Evolutionary conservation across 2,113 vertebrate species (phyloP).

Genomic region (Paramisgurnus dabryanus): DNA sequence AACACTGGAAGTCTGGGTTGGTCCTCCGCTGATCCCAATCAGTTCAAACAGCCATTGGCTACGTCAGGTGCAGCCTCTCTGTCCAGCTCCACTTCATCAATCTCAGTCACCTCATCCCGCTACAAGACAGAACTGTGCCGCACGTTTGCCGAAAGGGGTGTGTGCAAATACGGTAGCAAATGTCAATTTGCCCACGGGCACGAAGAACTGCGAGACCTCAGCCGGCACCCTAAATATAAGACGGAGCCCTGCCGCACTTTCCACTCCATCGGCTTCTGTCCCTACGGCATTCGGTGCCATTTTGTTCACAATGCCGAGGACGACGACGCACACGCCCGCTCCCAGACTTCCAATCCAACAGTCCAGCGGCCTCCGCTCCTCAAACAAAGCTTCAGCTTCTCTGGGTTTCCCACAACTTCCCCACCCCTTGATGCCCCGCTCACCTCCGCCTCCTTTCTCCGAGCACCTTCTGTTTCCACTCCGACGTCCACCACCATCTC

Average conservation of each 20-base stretch:
- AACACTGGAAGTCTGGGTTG: constrained; percentile 61
- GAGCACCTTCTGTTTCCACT: constrained; percentile 46
- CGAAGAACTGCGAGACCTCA: constrained; percentile 81
- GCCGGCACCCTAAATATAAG: constrained; percentile 89
- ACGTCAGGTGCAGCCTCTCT: constrained; percentile 53
- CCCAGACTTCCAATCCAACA: constrained; percentile 36
- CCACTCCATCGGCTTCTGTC: constrained; percentile 85
- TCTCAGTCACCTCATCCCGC: constrained; percentile 64
- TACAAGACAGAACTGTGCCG: constrained; percentile 81
- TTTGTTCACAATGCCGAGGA: constrained; percentile 86
- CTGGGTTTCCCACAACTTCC: constrained; percentile 75
- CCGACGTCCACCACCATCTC: constrained; percentile 62
- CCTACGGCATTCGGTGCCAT: constrained; percentile 88
- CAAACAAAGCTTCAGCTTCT: constrained; percentile 85
- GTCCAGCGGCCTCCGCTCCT: constrained; percentile 66
- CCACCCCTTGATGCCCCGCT: constrained; percentile 53
- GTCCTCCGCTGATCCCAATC: constrained; percentile 57
- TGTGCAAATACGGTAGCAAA: constrained; percentile 78
- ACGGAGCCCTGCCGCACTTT: constrained; percentile 88
- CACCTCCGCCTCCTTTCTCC: constrained; percentile 52
- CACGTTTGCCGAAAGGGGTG: constrained; percentile 73
- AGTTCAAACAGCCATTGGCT: constrained; percentile 47
- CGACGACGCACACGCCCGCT: constrained; percentile 53
- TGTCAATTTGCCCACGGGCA: constrained; percentile 87
- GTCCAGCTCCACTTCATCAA: constrained; percentile 59